Conservation (phyloP, 2,113 vertebrate species). For the Oryzias curvinotus region DNA sequence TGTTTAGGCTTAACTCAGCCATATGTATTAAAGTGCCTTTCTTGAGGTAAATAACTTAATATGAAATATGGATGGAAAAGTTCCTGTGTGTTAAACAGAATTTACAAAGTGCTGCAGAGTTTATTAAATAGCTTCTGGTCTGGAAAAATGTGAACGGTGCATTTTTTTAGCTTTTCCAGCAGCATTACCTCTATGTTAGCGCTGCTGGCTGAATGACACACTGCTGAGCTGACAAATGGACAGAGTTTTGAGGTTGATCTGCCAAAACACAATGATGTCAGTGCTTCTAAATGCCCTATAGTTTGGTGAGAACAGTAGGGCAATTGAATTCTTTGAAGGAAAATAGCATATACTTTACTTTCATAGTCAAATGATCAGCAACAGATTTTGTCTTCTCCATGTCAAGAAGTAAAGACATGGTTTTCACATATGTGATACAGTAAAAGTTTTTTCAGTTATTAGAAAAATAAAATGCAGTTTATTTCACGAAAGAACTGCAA, state of each 20-base stretch:
- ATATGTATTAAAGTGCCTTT: constrained; percentile 9
- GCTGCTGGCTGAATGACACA: constrained; percentile 15
- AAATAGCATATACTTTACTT: not conserved
- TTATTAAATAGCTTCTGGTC: not conserved
- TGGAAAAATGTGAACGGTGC: constrained; percentile 18
- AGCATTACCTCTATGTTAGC: constrained; percentile 36
- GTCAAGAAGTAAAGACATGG: too few relatives aligned
- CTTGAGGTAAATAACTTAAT: constrained; percentile 2
- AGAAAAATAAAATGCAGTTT: too few relatives aligned
- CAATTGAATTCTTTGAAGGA: not conserved
- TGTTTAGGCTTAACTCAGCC: constrained; percentile 1
- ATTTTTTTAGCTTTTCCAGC: constrained; percentile 31
- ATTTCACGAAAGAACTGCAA: too few relatives aligned
- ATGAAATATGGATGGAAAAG: constrained; percentile 28
- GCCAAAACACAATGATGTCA: constrained; percentile 41
- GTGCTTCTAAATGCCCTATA: constrained; percentile 4
- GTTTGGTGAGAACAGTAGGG: not conserved
- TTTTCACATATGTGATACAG: too few relatives aligned
- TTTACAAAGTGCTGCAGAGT: constrained; percentile 19
- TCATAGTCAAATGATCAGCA: not conserved
- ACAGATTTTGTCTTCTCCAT: too few relatives aligned
- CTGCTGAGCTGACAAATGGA: constrained; percentile 35
- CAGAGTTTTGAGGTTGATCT: constrained; percentile 4
- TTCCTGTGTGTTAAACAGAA: not conserved
- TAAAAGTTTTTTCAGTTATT: too few relatives aligned